Base-by-base conservation (phyloP, 2,888 invertebrate genomes). In the Allophyes oxyacanthae region DNA sequence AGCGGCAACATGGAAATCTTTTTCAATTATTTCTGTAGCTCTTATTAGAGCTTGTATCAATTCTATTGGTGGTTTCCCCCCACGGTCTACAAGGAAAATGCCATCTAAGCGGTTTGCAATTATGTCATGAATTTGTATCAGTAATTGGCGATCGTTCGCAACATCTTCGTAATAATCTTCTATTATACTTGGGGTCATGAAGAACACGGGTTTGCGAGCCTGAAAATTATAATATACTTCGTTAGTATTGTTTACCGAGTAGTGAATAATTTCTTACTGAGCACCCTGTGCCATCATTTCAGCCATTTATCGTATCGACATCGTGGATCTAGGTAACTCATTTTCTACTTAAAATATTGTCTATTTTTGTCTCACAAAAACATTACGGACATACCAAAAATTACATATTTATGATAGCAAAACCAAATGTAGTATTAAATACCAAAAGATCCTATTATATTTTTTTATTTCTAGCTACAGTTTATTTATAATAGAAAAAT, bases 121-220 rank as follows among this genome's bases (percentile, higher is more conserved):
- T 30, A 78, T 42, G 26, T 75, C 56, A n/a, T 46, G 32, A 9
- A 75, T 73, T 42, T 67, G 49, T 30, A 59, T 37, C 33, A 78
- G 42, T n/a, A 82, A 42, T 25, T 71, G 58, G 36, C 71, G 54
- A 41, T 76, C 69, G 1, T 46, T 67, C 0, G 62, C 49, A 2
- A 14, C 15, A 6, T 48, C 48, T 45, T 54, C 33, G 40, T 63
- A 54, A 30, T 76, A 75, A 42, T 80, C 65, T 50, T 71, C 55
- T 13, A 67, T 6, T 30, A 82, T 49, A 10, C 67, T 59, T 6
- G 61, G 43, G 44, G 56, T 50, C 34, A 72, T 48, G 30, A 65
- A 77, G 36, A 81, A 78, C 0, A 81, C 42, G 37, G 82, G 72
- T 62, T 77, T 79, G 14, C 45, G 60, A 7, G 52, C 54, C 81